Percentiles rank a stretch among this genome's conserved stretches.
Conservation (phyloP, 2,113 vertebrate genomes). For the Mionectes macconnelli region DNA sequence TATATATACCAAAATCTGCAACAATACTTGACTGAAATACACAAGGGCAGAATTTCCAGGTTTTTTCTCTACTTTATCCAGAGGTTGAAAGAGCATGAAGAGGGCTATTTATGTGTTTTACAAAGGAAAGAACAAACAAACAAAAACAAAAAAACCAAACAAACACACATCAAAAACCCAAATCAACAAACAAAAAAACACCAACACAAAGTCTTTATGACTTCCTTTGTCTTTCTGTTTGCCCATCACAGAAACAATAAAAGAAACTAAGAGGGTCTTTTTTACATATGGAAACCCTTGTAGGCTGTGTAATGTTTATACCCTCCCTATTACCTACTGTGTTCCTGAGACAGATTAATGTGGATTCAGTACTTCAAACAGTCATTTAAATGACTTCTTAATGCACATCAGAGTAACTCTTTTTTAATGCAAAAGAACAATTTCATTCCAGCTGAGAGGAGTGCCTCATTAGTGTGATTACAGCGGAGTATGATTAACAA, state of each 20-base stretch:
- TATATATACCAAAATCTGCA: background rate
- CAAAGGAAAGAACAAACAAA: background rate
- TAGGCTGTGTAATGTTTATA: background rate
- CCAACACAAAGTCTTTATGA: background rate
- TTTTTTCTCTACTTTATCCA: background rate
- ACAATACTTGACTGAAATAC: background rate
- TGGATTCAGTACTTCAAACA: background rate
- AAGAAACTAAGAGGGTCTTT: background rate
- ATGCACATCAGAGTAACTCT: background rate
- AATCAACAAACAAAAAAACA: rapidly evolving
- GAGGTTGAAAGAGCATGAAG: background rate
- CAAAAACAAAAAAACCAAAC: background rate
- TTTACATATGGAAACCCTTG: background rate
- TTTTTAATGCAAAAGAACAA: background rate
- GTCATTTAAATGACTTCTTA: background rate
- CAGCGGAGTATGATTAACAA: background rate
- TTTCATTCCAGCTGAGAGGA: background rate
- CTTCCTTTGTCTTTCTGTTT: background rate
- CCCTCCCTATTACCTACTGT: background rate
- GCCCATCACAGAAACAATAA: background rate
- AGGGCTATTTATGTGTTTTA: background rate
- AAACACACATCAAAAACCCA: background rate
- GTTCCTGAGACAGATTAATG: background rate
- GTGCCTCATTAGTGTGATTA: background rate
- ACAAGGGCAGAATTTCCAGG: background rate